Percentiles rank a stretch among this genome's conserved stretches.
These are phyloP conservation scores for Cyanoderma ruficeps DNA, from an alignment of 2,113 vertebrate species.

Conservation along the genomic window DNA sequence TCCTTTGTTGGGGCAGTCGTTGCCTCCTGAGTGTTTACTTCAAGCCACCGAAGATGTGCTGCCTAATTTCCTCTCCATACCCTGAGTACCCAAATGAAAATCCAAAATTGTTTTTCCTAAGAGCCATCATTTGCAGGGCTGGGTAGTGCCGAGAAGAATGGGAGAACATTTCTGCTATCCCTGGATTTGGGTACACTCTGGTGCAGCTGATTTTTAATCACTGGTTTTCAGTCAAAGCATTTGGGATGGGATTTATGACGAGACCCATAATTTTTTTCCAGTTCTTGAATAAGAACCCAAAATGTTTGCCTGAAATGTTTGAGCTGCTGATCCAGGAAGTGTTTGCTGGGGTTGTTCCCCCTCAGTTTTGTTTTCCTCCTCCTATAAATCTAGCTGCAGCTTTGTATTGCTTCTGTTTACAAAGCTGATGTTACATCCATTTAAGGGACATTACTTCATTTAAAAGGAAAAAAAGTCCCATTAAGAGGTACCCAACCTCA, in stretches of 20 bases:
- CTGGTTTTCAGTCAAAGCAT: not conserved
- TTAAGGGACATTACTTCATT: not conserved
- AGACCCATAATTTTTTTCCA: not conserved
- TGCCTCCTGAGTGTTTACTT: not conserved
- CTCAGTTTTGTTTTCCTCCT: not conserved
- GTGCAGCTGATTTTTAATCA: not conserved
- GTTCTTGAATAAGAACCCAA: not conserved
- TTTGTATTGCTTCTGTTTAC: not conserved
- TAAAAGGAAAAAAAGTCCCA: not conserved
- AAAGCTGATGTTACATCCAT: not conserved
- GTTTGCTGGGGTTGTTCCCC: not conserved
- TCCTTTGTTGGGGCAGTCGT: not conserved
- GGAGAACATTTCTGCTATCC: accelerated
- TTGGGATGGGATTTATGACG: not conserved
- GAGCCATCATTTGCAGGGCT: not conserved
- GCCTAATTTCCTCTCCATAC: not conserved
- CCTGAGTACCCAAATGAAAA: not conserved
- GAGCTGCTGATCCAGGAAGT: not conserved
- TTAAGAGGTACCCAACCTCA: not conserved
- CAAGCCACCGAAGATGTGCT: not conserved
- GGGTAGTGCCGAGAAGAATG: not conserved
- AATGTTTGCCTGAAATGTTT: not conserved
- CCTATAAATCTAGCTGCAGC: not conserved
- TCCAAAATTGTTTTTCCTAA: not conserved
- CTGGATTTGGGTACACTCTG: accelerated